Base-by-base conservation (phyloP, 2,113 vertebrate genomes). In the Cettia cetti region DNA sequence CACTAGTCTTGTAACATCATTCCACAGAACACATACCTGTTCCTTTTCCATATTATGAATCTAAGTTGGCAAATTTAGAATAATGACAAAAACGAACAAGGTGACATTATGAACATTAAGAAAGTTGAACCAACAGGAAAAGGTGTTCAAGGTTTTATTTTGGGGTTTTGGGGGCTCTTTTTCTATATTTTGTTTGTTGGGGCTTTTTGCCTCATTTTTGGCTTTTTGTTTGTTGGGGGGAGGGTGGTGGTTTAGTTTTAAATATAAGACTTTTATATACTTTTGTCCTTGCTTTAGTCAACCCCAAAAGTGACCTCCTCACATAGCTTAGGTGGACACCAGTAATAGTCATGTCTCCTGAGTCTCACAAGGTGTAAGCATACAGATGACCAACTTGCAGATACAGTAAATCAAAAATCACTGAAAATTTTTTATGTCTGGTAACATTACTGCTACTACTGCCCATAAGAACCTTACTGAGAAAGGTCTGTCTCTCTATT, bases 201-300 rank as follows among this genome's bases (percentile, higher is more conserved):
- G 6, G 3, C 2, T 54, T 71, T 33, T 71, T 5, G 12, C n/a
- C n/a, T n/a, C n/a, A n/a, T n/a, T n/a, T n/a, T n/a, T n/a, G 6
- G 3, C 2, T 54, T 71, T 33, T 71, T 5, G 12, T 53, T 52
- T 23, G 40, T 42, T 42, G 3, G 13, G 8, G 23, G 26, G 17
- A 28, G 10, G 35, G 35, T 8, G 15, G 24, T 44, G 19, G 30
- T 19, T 47, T 63, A 23, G 9, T 39, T 28, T 47, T 12, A 44
- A 31, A 78, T 10, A 1, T 16, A 86, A 50, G 6, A 15, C 39
- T 63, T 76, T 8, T 8, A 85, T 11, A 13, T 47, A 7, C 23
- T 68, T 66, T n/a, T 64, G 15, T 23, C 64, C 15, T 49, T 64
- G 9, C 11, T 81, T 50, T 31, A 59, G 37, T 22, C 19, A 81